These are phyloP conservation scores for Premnoplex brunnescens DNA, from an alignment of 2,797 vertebrate genomes.

Conservation along the genomic window DNA sequence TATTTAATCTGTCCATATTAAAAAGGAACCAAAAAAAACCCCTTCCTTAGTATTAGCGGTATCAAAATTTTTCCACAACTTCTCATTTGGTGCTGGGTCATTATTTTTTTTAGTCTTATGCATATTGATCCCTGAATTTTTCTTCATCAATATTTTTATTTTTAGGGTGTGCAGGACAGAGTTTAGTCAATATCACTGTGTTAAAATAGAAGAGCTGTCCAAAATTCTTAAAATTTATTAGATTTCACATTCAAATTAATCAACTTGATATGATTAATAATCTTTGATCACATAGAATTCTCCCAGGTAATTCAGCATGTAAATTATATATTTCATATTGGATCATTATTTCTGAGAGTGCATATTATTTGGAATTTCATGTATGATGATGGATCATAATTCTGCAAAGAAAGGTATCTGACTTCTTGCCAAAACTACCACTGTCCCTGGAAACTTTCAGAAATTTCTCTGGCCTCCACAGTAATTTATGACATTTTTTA, in stretches of 20 bases:
- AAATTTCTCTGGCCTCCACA: not conserved
- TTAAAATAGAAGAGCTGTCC: not conserved
- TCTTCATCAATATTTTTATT: not conserved
- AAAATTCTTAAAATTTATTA: not conserved
- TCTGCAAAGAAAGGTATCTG: not conserved
- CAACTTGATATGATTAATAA: not conserved
- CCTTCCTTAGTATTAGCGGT: not conserved
- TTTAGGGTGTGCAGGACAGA: not conserved
- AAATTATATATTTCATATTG: conserved; percentile 1
- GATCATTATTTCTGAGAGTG: conserved; percentile 10
- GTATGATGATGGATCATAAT: not conserved
- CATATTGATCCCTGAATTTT: not conserved
- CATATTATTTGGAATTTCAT: not conserved
- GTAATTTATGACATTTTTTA: not conserved
- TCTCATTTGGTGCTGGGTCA: not conserved
- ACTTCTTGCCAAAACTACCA: not conserved
- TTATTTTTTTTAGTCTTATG: not conserved
- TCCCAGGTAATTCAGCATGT: not conserved
- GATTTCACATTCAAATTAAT: not conserved
- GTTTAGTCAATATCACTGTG: not conserved
- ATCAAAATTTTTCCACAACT: not conserved
- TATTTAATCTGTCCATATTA: not conserved
- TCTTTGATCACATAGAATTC: not conserved
- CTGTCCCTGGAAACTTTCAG: not conserved
- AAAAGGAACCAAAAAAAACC: not conserved